Conservation (phyloP, 2,113 vertebrate species). For the Dolichotis patagonum region DNA sequence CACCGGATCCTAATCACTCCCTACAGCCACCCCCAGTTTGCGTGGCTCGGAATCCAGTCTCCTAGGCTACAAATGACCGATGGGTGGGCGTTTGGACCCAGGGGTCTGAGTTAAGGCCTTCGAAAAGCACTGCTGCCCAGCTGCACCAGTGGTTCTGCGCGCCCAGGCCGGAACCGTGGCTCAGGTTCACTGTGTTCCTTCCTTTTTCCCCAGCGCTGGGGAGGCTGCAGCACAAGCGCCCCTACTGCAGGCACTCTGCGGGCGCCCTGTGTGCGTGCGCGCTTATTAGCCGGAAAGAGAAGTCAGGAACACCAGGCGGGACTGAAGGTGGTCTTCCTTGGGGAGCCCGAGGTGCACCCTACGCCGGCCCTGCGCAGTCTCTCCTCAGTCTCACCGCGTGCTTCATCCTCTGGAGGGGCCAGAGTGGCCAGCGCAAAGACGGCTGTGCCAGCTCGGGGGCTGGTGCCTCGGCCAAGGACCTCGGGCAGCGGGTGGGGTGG, state of each 20-base stretch:
- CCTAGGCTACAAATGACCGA: not conserved
- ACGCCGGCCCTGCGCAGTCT: not conserved
- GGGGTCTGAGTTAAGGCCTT: not conserved
- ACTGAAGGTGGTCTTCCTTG: not conserved
- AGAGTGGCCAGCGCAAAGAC: not conserved
- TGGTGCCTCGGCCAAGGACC: constrained; percentile 81
- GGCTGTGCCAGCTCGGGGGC: constrained; percentile 82
- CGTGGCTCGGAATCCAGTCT: not conserved
- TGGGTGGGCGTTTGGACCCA: not conserved
- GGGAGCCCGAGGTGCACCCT: not conserved
- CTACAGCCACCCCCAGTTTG: not conserved
- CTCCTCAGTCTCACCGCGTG: not conserved
- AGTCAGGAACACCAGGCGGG: not conserved
- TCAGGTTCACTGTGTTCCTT: not conserved
- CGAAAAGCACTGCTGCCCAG: not conserved
- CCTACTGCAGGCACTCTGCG: not conserved
- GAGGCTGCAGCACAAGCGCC: not conserved
- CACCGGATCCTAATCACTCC: not conserved
- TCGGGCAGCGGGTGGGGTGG: constrained; percentile 48
- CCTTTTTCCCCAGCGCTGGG: not conserved
- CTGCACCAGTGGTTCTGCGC: not conserved
- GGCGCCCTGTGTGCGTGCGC: too few species aligned
- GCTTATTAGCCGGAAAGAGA: not conserved
- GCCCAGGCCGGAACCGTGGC: not conserved
- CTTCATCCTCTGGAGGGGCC: not conserved